These are phyloP conservation scores for Dryomyza anilis DNA, from an alignment of 2,888 invertebrate species.

Conservation along the genomic window DNA sequence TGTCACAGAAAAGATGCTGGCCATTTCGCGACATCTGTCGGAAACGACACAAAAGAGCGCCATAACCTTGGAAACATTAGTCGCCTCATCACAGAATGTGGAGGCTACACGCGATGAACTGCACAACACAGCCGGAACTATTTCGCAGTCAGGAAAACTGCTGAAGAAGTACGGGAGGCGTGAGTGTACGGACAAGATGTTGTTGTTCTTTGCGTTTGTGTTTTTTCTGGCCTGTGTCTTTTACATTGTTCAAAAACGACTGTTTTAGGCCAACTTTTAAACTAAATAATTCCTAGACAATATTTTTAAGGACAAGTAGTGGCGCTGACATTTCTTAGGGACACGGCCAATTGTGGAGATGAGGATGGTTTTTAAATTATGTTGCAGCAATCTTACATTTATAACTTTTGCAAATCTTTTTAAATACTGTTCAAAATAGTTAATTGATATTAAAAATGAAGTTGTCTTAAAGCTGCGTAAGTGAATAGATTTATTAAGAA, in stretches of 20 bases:
- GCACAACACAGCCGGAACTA: conserved; percentile 82
- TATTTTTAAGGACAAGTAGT: not conserved
- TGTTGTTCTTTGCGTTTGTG: conserved; percentile 83
- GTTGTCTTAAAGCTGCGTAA: too few species aligned
- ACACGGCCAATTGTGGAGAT: not conserved
- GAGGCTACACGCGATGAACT: conserved; percentile 81
- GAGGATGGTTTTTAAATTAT: too few species aligned
- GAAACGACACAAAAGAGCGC: conserved; percentile 88
- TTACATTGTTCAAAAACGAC: conserved; percentile 89
- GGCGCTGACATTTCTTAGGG: not conserved
- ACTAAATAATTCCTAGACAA: conserved; percentile 3
- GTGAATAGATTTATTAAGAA: too few species aligned
- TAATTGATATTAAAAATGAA: too few species aligned
- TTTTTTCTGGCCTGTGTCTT: conserved; percentile 90
- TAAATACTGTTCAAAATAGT: too few species aligned
- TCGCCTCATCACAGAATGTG: conserved; percentile 73
- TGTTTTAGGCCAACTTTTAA: conserved; percentile 67
- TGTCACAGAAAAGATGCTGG: conserved; percentile 83
- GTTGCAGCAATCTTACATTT: too few species aligned
- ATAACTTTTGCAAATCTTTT: too few species aligned
- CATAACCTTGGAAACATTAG: conserved; percentile 79
- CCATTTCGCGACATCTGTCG: conserved; percentile 83
- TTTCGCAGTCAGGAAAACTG: conserved; percentile 87
- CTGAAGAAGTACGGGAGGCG: conserved; percentile 92
- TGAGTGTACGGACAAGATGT: conserved; percentile 93